Percentiles rank a stretch among this genome's conserved stretches.
Conservation (phyloP, 2,113 vertebrate species). For the Jacana jacana region DNA sequence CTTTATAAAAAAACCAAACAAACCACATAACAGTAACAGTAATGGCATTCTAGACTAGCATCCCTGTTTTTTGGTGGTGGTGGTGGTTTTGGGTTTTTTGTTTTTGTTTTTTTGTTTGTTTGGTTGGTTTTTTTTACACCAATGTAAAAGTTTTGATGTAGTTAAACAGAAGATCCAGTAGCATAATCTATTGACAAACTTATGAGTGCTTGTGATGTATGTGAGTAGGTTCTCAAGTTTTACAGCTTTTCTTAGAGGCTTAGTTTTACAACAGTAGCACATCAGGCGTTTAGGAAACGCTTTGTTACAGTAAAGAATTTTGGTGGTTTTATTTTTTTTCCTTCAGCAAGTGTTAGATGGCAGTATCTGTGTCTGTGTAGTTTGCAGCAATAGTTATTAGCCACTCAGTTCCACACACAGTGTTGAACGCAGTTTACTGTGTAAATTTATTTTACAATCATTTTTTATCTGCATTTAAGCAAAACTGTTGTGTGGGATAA, state of each 20-base stretch:
- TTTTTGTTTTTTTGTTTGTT: too few species aligned
- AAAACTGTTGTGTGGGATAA: background rate
- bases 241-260: background rate
- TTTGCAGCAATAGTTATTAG: background rate
- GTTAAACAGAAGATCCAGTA: background rate
- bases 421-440: background rate
- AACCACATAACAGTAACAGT: background rate
- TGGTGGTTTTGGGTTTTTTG: too few species aligned
- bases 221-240: background rate
- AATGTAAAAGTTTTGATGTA: background rate
- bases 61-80: too few species aligned
- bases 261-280: background rate
- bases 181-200: background rate
- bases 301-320: background rate
- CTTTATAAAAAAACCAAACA: background rate
- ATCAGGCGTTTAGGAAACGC: background rate
- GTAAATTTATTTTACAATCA: background rate
- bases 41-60: background rate
- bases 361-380: background rate
- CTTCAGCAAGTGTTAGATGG: background rate
- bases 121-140: too few species aligned
- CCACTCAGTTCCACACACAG: fast-evolving
- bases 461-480: background rate
- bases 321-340: background rate
- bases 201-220: fast-evolving